phyloP scores from a whole-genome alignment of 2,888 invertebrate genomes.

The Rhagonycha fulva region DNA sequence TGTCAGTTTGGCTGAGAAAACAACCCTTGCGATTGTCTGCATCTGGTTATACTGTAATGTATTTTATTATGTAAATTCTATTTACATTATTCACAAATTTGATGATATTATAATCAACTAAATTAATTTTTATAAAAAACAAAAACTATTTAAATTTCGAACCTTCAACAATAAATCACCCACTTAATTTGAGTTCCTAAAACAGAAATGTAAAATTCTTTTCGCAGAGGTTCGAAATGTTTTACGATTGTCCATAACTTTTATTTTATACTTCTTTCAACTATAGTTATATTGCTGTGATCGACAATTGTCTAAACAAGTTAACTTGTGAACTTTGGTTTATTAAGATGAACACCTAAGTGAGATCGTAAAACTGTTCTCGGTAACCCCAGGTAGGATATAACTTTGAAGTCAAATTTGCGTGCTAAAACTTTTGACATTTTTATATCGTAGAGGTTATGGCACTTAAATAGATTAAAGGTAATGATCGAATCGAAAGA shows the following conservation, averaged over 20 bases:
- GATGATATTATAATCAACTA: not conserved
- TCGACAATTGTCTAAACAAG: constrained; percentile 33
- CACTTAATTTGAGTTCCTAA: not conserved
- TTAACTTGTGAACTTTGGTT: constrained; percentile 8
- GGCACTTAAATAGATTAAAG: not conserved
- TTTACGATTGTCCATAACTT: constrained; percentile 29
- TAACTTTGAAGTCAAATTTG: constrained; percentile 30
- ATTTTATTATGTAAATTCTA: constrained; percentile 38
- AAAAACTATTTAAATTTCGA: no score
- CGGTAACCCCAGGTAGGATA: constrained; percentile 20
- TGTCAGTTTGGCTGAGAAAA: constrained; percentile 49
- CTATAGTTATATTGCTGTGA: constrained; percentile 30
- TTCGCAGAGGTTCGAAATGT: not conserved
- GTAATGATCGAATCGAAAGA: not conserved
- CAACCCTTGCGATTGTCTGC: constrained; percentile 44
- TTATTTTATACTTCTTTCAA: constrained; percentile 28
- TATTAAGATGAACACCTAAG: constrained; percentile 26
- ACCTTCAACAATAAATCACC: not conserved
- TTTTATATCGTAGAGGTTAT: constrained; percentile 10
- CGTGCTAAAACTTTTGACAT: constrained; percentile 22
- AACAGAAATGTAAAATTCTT: not conserved
- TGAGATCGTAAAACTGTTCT: constrained; percentile 31
- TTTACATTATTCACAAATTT: constrained; percentile 24
- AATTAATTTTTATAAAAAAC: not conserved
- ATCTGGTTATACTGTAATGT: constrained; percentile 35